Base-by-base conservation (phyloP, 1,140 invertebrate species). In the Conus ventricosus region DNA sequence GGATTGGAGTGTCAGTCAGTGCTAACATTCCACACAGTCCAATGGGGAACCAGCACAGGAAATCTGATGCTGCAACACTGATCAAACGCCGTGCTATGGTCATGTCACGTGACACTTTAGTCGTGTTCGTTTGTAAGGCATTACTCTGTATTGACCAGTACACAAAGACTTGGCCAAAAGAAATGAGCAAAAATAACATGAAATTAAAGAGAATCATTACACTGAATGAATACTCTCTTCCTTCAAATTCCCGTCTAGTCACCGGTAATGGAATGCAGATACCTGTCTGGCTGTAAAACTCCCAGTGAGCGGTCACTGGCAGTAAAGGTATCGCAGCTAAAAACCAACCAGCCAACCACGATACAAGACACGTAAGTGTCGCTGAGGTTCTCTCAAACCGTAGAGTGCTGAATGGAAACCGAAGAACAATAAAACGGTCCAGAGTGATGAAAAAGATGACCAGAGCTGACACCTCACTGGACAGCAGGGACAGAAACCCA, bases 171-270 rank as follows among this genome's bases (percentile, higher is more conserved):
- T 92, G 92, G 5, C 91, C 91, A 57, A 88, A 39, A 53, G 88
- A 87, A 39, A 92, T 90, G 15, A 81, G 23, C 15, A 90, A 15
- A 76, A 91, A 91, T 4, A 89, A 84, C 0, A 90, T 15, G 27
- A 90, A 39, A 39, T 39, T 39, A 39, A 39, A 39, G 39, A 39
- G 0, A 39, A 39, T 39, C 39, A 39, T 39, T 39, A 39, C 39
- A 39, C 39, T 39, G 39, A 39, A 39, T 39, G 39, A 39, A 39
- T 39, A 39, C 39, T 82, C 53, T 91, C 88, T 89, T 8, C 91
- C 92, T 0, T 81, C 92, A 91, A 6, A 91, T 75, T 23, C 86
- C 89, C 5, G 91, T 90, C 51, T 89, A 81, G 2, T 88, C 85
- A 75, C 91, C 91, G 87, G 92, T 3, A 39, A 39, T 39, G 39